Conservation (phyloP, 2,888 invertebrate species). For the Cheilosia variabilis region DNA sequence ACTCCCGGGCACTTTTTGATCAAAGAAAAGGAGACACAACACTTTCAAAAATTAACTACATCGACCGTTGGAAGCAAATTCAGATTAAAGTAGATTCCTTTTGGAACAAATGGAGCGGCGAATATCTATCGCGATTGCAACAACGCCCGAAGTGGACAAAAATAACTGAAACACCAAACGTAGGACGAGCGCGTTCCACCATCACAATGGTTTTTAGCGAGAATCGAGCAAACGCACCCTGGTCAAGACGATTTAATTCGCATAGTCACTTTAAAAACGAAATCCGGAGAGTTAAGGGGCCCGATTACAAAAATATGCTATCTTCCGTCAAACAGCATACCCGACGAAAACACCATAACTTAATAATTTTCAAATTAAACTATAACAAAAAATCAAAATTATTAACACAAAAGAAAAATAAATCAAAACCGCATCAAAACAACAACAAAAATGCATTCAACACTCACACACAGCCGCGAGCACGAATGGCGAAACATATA, state of each 20-base stretch:
- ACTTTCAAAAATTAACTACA: background rate
- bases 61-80: conserved; percentile 10
- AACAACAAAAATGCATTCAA: no score
- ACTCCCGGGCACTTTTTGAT: conserved; percentile 67
- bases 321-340: conserved; percentile 1
- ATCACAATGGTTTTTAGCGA: background rate
- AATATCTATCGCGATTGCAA: background rate
- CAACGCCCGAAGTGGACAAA: conserved; percentile 14
- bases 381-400: no score
- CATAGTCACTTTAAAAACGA: conserved; percentile 18
- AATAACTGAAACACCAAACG: background rate
- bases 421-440: no score
- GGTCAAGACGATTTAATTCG: background rate
- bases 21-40: conserved; percentile 2
- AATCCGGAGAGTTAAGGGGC: conserved; percentile 1
- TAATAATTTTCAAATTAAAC: no score
- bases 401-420: no score
- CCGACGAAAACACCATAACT: background rate
- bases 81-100: background rate
- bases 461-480: no score
- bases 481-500: no score
- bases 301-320: conserved; percentile 20
- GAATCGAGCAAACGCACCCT: background rate
- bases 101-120: background rate
- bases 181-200: conserved; percentile 18